Conservation (phyloP, 30 jellyfish, hydroid and myxozoan genomes). For the Mastigias papua region DNA sequence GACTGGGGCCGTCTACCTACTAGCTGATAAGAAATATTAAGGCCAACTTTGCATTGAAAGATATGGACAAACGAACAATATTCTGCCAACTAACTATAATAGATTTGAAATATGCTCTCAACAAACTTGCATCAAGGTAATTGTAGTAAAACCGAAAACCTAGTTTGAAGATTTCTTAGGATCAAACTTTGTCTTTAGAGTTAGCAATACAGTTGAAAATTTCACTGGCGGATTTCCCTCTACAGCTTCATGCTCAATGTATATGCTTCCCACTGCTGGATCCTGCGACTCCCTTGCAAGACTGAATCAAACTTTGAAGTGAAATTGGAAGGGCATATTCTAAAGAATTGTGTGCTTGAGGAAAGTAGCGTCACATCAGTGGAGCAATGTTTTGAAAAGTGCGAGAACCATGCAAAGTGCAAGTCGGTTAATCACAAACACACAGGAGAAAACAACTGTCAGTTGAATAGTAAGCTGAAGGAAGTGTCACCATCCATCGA, state of each 20-base stretch:
- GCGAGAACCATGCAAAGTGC: neutral
- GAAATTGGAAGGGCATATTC: neutral
- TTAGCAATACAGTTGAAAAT: too few species aligned
- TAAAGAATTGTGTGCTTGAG: neutral
- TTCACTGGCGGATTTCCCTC: neutral
- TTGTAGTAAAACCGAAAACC: too few species aligned
- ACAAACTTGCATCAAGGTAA: too few species aligned
- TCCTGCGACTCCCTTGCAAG: conserved; percentile 35
- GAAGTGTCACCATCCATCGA: neutral
- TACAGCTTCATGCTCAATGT: neutral
- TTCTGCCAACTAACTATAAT: too few species aligned
- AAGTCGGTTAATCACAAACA: conserved; percentile 7
- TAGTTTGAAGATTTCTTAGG: too few species aligned
- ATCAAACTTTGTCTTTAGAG: too few species aligned
- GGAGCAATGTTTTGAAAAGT: conserved; percentile 5
- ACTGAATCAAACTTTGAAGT: conserved; percentile 12
- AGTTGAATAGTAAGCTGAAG: conserved; percentile 16
- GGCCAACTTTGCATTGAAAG: too few species aligned
- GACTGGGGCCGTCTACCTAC: too few species aligned
- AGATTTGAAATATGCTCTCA: too few species aligned
- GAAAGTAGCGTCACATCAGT: neutral
- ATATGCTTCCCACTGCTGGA: neutral
- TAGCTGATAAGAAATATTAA: too few species aligned
- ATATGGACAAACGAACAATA: too few species aligned
- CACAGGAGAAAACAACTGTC: conserved; percentile 3